phyloP scores from a whole-genome alignment of 2,113 vertebrate species.

The Ginglymostoma cirratum region DNA sequence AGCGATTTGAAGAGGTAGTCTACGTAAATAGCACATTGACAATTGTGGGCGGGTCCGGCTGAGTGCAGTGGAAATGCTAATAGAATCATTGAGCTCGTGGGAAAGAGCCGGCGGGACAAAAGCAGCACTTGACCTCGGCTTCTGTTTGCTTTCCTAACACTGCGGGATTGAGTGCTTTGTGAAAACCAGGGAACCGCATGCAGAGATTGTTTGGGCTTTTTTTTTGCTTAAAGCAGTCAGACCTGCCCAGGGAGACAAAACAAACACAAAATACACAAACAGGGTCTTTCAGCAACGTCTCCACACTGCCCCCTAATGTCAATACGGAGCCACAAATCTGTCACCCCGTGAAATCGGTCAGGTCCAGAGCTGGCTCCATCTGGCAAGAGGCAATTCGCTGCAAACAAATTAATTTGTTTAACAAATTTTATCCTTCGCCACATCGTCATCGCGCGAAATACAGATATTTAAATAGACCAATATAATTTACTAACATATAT shows the following conservation, averaged over 20 bases:
- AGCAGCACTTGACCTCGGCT: slow-evolving; percentile 83
- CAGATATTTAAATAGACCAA: not conserved
- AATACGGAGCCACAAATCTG: not conserved
- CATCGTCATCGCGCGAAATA: not conserved
- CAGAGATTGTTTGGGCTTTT: slow-evolving; percentile 69
- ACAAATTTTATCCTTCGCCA: not conserved
- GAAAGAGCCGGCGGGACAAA: slow-evolving; percentile 81
- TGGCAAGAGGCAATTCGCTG: not conserved
- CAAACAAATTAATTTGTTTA: not conserved
- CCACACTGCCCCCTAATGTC: slow-evolving; percentile 17
- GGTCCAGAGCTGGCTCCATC: not conserved
- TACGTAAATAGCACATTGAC: slow-evolving; percentile 57
- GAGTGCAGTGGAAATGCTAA: slow-evolving; percentile 77
- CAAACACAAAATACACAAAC: slow-evolving; percentile 68
- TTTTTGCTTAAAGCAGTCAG: slow-evolving; percentile 63
- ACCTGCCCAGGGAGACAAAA: slow-evolving; percentile 64
- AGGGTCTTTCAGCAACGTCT: slow-evolving; percentile 35
- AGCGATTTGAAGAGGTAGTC: slow-evolving; percentile 46
- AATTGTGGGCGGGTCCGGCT: slow-evolving; percentile 58
- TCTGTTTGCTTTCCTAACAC: slow-evolving; percentile 90
- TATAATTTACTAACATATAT: not conserved
- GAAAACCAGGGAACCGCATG: slow-evolving; percentile 63
- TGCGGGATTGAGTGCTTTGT: slow-evolving; percentile 71
- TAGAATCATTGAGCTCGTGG: slow-evolving; percentile 82
- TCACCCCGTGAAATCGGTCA: not conserved